Evolutionary conservation across 37 sponge, comb jelly and placozoan species (phyloP).

Genomic region (Aplysina aerophoba): DNA sequence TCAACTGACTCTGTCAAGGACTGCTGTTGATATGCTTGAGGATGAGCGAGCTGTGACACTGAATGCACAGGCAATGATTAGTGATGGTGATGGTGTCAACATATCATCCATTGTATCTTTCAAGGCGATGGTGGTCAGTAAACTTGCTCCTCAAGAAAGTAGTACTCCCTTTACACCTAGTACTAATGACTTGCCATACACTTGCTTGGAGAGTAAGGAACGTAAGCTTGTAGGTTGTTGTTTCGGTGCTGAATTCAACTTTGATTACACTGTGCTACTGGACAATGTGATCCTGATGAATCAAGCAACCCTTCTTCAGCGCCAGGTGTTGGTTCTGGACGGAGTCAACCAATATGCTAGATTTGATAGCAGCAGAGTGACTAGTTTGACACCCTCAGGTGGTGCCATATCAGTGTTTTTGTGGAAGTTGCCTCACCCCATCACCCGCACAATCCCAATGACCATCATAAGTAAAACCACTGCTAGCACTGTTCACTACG

Average conservation of each 20-base stretch:
- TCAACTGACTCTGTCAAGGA: slow-evolving; percentile 39
- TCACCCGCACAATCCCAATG: slow-evolving; percentile 1
- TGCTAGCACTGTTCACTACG: neutral
- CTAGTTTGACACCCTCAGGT: neutral
- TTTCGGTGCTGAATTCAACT: neutral
- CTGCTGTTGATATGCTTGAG: slow-evolving; percentile 34
- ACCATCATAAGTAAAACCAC: slow-evolving; percentile 62
- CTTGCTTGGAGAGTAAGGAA: slow-evolving; percentile 47
- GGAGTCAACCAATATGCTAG: slow-evolving; percentile 35
- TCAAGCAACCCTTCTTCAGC: neutral
- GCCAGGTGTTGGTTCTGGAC: neutral
- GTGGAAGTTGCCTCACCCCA: slow-evolving; percentile 37
- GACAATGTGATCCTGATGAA: neutral
- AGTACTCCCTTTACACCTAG: slow-evolving; percentile 56
- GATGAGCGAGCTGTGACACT: slow-evolving; percentile 18
- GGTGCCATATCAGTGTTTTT: slow-evolving; percentile 65
- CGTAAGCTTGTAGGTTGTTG: slow-evolving; percentile 50
- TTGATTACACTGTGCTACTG: neutral
- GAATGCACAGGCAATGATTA: slow-evolving; percentile 44
- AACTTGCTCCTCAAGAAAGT: slow-evolving; percentile 33
- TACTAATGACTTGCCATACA: slow-evolving; percentile 32
- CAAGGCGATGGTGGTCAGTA: slow-evolving; percentile 34
- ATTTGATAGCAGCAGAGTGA: neutral
- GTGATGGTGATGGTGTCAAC: slow-evolving; percentile 60
- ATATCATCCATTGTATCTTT: slow-evolving; percentile 50